Conservation (phyloP, 2,888 invertebrate species). For the Mechanitis mazaeus region DNA sequence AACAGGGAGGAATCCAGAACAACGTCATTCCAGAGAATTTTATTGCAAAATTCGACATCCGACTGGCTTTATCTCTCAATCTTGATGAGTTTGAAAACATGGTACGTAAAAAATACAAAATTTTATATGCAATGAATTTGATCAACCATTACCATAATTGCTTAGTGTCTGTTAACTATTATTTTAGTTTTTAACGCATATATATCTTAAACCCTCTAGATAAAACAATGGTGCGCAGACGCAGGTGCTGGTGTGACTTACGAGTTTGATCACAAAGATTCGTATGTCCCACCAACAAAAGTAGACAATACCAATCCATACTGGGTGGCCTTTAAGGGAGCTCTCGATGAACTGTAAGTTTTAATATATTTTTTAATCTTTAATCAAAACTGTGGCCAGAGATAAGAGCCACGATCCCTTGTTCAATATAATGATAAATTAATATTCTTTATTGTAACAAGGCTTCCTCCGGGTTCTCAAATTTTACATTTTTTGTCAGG, state of each 20-base stretch:
- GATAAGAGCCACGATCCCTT: neutral
- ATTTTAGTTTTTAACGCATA: no score
- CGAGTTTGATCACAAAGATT: slow-evolving; percentile 78
- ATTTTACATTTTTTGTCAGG: slow-evolving; percentile 35
- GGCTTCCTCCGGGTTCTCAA: no score
- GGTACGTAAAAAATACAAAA: slow-evolving; percentile 44
- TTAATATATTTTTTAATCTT: neutral
- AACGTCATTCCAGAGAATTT: slow-evolving; percentile 93
- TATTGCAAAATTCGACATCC: slow-evolving; percentile 82
- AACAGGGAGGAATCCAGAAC: slow-evolving; percentile 79
- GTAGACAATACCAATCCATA: slow-evolving; percentile 79
- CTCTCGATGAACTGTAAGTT: slow-evolving; percentile 77
- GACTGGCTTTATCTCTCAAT: slow-evolving; percentile 79
- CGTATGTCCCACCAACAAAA: slow-evolving; percentile 75
- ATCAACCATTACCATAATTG: no score
- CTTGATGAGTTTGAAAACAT: slow-evolving; percentile 78
- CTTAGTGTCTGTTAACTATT: no score
- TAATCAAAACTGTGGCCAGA: no score
- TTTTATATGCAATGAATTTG: no score
- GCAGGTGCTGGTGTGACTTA: slow-evolving; percentile 83
- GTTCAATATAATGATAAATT: no score
- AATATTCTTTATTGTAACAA: no score
- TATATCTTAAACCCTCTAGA: slow-evolving; percentile 35
- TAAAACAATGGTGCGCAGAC: slow-evolving; percentile 78
- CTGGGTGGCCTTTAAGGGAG: slow-evolving; percentile 82